Evolutionary conservation across 2,113 vertebrate species (phyloP).

Genomic region (Pluvialis apricaria): DNA sequence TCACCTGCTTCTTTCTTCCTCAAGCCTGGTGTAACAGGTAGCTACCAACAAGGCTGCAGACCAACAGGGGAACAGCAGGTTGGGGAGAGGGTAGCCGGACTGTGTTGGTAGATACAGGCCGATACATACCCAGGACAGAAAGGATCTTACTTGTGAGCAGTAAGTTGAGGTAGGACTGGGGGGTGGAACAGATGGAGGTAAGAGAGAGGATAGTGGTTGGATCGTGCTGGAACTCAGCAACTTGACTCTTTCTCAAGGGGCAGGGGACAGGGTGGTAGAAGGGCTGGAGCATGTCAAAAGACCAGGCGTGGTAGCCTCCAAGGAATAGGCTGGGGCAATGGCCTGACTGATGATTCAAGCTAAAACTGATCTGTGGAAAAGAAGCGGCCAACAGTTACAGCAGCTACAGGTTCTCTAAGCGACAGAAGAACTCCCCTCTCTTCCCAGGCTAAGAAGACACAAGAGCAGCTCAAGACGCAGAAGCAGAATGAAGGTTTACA

Average conservation of each 20-base stretch:
- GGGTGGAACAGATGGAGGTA: background rate
- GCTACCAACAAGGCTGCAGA: background rate
- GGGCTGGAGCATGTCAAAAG: background rate
- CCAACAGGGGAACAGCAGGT: background rate
- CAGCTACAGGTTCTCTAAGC: background rate
- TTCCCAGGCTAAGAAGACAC: background rate
- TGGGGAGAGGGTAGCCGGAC: background rate
- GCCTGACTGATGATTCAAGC: background rate
- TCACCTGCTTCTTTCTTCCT: background rate
- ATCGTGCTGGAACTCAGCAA: background rate
- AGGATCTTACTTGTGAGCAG: background rate
- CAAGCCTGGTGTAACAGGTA: fast-evolving
- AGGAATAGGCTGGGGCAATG: background rate
- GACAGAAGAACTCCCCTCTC: fast-evolving
- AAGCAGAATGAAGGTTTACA: background rate
- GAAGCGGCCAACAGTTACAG: background rate
- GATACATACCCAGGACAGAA: background rate
- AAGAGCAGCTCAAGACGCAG: background rate
- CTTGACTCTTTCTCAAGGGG: background rate
- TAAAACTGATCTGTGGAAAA: background rate
- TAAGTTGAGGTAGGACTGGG: background rate
- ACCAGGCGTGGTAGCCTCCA: background rate
- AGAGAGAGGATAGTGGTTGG: background rate
- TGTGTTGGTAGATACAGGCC: background rate
- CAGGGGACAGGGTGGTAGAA: background rate